These are phyloP conservation scores for Corythaixoides concolor DNA, from an alignment of 2,113 vertebrate genomes.

Conservation along the genomic window DNA sequence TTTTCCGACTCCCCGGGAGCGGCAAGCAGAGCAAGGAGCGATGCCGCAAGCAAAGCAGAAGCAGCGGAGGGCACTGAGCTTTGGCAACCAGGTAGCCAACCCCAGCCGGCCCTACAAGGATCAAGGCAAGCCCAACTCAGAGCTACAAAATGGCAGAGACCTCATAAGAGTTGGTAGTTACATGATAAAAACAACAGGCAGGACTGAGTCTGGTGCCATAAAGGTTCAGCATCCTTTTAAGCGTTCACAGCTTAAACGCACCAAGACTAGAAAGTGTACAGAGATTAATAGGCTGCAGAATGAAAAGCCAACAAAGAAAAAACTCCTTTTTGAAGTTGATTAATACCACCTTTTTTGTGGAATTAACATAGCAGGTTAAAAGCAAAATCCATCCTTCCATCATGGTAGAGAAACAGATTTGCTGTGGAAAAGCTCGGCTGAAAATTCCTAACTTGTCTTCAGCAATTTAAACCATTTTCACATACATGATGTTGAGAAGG, in stretches of 20 bases:
- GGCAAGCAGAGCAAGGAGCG: not conserved
- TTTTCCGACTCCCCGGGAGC: not conserved
- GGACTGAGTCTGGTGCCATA: not conserved
- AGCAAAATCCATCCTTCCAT: not conserved
- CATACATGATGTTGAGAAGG: not conserved
- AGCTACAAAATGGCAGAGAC: not conserved
- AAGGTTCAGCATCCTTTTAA: not conserved
- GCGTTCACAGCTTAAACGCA: not conserved
- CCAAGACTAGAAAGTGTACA: not conserved
- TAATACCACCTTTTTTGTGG: not conserved
- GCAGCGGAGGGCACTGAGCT: not conserved
- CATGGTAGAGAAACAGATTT: not conserved
- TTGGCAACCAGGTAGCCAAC: not conserved
- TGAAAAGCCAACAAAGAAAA: not conserved
- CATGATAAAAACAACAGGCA: not conserved
- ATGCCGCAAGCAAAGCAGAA: not conserved
- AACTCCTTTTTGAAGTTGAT: not conserved
- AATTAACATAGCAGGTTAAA: not conserved
- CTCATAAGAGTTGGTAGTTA: accelerated
- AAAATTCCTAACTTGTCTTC: not conserved
- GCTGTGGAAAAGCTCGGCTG: not conserved
- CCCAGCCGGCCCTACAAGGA: not conserved
- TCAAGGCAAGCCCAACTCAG: not conserved
- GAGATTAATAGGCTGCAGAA: not conserved
- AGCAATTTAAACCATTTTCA: not conserved